These are phyloP conservation scores for Sprattus sprattus DNA, from an alignment of 2,113 vertebrate genomes.

Conservation along the genomic window DNA sequence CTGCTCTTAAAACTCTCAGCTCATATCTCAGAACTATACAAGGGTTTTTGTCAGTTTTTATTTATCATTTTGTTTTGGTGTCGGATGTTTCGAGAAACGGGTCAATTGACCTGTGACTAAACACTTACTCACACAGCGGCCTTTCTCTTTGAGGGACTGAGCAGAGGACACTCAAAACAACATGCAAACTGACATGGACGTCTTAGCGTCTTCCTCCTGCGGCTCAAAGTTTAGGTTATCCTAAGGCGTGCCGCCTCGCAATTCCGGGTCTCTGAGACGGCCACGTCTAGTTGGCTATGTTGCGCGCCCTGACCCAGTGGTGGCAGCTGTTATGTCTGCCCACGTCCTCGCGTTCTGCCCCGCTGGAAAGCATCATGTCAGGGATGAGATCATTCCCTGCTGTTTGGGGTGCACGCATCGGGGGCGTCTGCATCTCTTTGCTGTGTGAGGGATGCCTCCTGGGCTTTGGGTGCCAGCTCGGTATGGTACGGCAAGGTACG, in stretches of 20 bases:
- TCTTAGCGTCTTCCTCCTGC: neutral
- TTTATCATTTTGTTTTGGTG: neutral
- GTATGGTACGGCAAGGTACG: neutral
- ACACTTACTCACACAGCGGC: neutral
- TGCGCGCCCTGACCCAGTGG: neutral
- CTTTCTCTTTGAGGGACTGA: neutral
- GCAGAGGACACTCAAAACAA: neutral
- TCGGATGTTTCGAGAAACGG: neutral
- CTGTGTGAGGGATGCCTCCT: too few relatives aligned
- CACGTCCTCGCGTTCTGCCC: constrained; percentile 15
- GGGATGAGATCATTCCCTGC: constrained; percentile 29
- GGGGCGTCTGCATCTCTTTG: too few relatives aligned
- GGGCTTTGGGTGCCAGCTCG: too few relatives aligned
- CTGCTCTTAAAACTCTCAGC: neutral
- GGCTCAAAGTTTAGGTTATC: neutral
- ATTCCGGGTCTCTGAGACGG: neutral
- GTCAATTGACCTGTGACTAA: neutral
- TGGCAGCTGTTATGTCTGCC: neutral
- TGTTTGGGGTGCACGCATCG: neutral
- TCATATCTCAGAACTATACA: neutral
- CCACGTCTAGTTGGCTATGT: neutral
- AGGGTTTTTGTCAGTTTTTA: neutral
- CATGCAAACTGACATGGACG: neutral
- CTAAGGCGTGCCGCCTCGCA: neutral
- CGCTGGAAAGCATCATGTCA: constrained; percentile 33